Percentiles rank a stretch among this genome's conserved stretches.
phyloP scores from a whole-genome alignment of 2,888 invertebrate species.

The Druceiella hillmani region DNA sequence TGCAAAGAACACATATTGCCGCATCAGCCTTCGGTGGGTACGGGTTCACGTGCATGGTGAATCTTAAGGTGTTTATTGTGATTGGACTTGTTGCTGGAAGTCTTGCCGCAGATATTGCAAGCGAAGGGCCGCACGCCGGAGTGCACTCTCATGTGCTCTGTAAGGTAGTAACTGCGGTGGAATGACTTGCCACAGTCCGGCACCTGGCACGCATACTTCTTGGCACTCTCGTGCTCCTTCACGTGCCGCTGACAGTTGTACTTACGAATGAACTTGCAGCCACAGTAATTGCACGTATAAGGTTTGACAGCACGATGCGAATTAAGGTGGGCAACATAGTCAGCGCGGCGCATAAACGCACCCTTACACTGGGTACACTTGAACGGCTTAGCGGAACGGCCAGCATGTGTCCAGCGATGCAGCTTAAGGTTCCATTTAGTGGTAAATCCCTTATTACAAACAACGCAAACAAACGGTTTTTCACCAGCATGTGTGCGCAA shows the following conservation, averaged over 20 bases:
- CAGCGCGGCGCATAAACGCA: slow-evolving; percentile 76
- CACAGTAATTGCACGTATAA: slow-evolving; percentile 86
- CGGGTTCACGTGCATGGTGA: slow-evolving; percentile 82
- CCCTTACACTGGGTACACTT: slow-evolving; percentile 80
- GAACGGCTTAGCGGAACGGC: slow-evolving; percentile 76
- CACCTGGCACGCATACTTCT: slow-evolving; percentile 68
- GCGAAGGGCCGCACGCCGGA: slow-evolving; percentile 75
- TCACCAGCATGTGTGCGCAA: slow-evolving; percentile 73
- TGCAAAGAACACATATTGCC: neutral
- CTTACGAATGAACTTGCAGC: slow-evolving; percentile 82
- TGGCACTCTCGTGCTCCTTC: slow-evolving; percentile 72
- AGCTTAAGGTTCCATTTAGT: slow-evolving; percentile 88
- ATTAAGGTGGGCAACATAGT: slow-evolving; percentile 80
- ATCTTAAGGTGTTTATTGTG: slow-evolving; percentile 88
- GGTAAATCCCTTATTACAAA: slow-evolving; percentile 81
- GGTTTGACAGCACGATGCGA: slow-evolving; percentile 79
- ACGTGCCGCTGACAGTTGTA: slow-evolving; percentile 85
- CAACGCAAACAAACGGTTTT: slow-evolving; percentile 71
- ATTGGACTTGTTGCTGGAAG: slow-evolving; percentile 84
- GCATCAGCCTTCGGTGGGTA: slow-evolving; percentile 72
- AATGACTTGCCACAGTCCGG: slow-evolving; percentile 77
- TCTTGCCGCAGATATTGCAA: slow-evolving; percentile 85
- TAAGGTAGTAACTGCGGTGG: slow-evolving; percentile 81
- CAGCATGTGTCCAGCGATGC: slow-evolving; percentile 85
- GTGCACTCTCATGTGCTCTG: slow-evolving; percentile 83